These are phyloP conservation scores for Trididemnum nubilum DNA, from an alignment of 23 tunicate species.

Conservation along the genomic window DNA sequence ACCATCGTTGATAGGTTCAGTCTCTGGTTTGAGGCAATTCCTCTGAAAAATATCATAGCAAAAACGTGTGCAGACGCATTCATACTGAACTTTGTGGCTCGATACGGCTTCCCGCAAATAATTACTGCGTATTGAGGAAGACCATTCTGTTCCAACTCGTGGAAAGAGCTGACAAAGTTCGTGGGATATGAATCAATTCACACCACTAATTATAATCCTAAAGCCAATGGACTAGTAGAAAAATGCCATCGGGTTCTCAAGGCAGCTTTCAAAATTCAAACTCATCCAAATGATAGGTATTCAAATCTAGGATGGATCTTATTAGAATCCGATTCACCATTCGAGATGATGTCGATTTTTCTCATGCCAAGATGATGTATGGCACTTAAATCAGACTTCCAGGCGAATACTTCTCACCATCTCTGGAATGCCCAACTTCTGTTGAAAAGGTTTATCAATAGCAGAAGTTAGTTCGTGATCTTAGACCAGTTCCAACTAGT, in stretches of 20 bases:
- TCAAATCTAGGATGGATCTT: no score
- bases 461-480: no score
- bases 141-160: constrained; percentile 34
- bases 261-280: constrained; percentile 3
- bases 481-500: neutral
- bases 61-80: constrained; percentile 24
- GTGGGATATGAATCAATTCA: no score
- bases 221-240: constrained; percentile 24
- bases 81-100: no score
- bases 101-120: constrained; percentile 15
- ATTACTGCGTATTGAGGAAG: constrained; percentile 37
- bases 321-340: constrained; percentile 6
- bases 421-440: neutral
- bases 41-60: constrained; percentile 45
- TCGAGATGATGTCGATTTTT: neutral
- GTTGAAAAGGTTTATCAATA: neutral
- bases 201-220: no score
- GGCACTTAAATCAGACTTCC: constrained; percentile 32
- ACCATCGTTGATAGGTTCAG: constrained; percentile 17
- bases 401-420: constrained; percentile 22
- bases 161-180: no score
- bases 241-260: constrained; percentile 3
- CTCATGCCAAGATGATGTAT: constrained; percentile 21
- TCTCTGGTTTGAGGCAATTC: constrained; percentile 8
- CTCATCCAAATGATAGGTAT: no score